phyloP scores from a whole-genome alignment of 64 coral and sea anemone genomes.

The Exaiptasia diaphana region DNA sequence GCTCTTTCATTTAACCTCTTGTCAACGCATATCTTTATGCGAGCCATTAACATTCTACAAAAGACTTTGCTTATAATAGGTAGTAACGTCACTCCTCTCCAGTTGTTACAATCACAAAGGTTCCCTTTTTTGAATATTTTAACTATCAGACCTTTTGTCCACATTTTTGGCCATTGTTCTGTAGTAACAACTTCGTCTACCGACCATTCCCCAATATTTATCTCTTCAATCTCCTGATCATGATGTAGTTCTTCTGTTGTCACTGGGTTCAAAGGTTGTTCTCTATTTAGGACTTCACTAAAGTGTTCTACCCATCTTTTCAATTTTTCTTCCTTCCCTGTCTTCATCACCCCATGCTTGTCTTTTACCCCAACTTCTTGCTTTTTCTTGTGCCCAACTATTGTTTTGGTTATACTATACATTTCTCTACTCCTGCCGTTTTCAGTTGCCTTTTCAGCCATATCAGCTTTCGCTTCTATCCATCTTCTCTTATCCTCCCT shows the following conservation, averaged over 20 bases:
- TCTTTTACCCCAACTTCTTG: neutral
- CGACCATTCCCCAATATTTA: too few relatives aligned
- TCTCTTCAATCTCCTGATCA: too few relatives aligned
- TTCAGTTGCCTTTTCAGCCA: neutral
- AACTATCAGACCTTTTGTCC: neutral
- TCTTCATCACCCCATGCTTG: neutral
- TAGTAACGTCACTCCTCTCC: constrained; percentile 7
- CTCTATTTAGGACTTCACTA: neutral
- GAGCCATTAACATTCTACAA: constrained; percentile 14
- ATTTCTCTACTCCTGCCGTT: too few relatives aligned
- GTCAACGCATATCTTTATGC: constrained; percentile 4
- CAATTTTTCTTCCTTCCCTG: neutral
- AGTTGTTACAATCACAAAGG: neutral
- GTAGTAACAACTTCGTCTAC: too few relatives aligned
- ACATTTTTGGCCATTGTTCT: neutral
- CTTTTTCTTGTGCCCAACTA: neutral
- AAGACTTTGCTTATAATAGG: neutral
- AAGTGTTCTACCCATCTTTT: constrained; percentile 11
- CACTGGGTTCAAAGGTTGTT: too few relatives aligned
- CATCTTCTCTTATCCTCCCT: neutral
- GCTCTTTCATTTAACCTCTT: neutral
- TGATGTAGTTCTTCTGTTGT: too few relatives aligned
- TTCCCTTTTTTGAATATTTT: constrained; percentile 10
- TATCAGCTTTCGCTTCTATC: neutral
- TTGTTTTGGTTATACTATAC: neutral